Evolutionary conservation across 2,888 invertebrate species (phyloP).

Genomic region (Meteorus colon): DNA sequence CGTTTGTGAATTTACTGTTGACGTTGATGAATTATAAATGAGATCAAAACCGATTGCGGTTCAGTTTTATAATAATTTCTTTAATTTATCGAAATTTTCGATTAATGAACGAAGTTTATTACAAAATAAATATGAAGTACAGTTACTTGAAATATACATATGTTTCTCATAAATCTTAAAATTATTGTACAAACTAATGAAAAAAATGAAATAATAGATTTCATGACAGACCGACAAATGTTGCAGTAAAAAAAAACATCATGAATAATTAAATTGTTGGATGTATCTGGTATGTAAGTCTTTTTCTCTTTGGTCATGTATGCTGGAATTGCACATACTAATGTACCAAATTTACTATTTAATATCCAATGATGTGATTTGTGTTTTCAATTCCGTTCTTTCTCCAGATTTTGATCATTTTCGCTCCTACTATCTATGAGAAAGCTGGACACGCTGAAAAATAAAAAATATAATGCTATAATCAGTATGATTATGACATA

Average conservation of each 20-base stretch:
- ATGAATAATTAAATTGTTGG: background rate
- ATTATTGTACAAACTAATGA: constrained; percentile 4
- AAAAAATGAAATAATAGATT: background rate
- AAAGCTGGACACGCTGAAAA: constrained; percentile 77
- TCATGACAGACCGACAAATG: background rate
- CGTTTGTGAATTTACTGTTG: background rate
- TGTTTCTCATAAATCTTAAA: background rate
- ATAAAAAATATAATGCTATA: constrained; percentile 42
- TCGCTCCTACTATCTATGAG: constrained; percentile 31
- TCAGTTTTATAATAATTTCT: background rate
- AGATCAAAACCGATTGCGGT: too few species aligned
- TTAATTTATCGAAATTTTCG: background rate
- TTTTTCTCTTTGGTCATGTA: constrained; percentile 34
- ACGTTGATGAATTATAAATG: background rate
- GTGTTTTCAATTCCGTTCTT: background rate
- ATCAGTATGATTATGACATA: constrained; percentile 17
- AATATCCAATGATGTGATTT: background rate
- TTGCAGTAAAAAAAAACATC: background rate
- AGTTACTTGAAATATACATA: background rate
- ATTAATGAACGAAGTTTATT: background rate
- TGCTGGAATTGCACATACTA: constrained; percentile 19
- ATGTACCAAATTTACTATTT: constrained; percentile 16
- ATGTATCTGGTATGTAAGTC: constrained; percentile 24
- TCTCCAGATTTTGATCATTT: background rate
- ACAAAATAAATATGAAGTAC: constrained; percentile 10